Base-by-base conservation (phyloP, 2,797 vertebrate species). In the Zalophus californianus region DNA sequence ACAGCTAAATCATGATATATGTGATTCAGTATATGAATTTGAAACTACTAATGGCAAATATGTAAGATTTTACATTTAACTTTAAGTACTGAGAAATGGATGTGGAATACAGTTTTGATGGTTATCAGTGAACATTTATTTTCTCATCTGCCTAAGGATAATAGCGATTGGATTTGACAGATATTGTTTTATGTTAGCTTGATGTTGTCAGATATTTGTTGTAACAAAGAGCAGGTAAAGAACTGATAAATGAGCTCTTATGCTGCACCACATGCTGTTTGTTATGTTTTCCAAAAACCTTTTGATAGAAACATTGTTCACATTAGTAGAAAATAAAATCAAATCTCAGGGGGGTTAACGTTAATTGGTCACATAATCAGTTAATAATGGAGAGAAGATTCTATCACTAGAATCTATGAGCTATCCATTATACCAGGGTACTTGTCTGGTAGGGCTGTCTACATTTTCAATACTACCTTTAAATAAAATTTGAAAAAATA, bases 381-480 rank as follows among this genome's bases (percentile, higher is more conserved):
- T 91, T 88, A 85, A 66, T 91, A 27, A 93, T 15, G 73, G 27
- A 88, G 7, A 35, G 16, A 82, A 38, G 16, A 35, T 54, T 21
- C 11, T 15, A 72, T 58, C 27, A 12, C 79, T 70, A 38, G 70
- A 54, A 52, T 75, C 60, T 83, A 4, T 68, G 52, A 66, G 41
- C 54, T 93, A 54, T 64, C 41, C 66, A 70, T 90, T 73, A 44
- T 4, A n/a, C 25, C 12, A 72, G 12, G 11, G 8, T 18, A 68
- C n/a, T 50, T 97, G 79, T 58, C 29, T 77, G 52, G 14, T 11
- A 73, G 60, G 48, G 7, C 6, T 56, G 13, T 72, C 56, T 66
- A 77, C 2, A 85, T 56, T 87, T 95, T 96, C 20, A 75, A 27
- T 35, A 77, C 54, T 72, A 80, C 6, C 32, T 90, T 92, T 87